phyloP scores from a whole-genome alignment of 2,113 vertebrate species.

The Xiphophorus hellerii region DNA sequence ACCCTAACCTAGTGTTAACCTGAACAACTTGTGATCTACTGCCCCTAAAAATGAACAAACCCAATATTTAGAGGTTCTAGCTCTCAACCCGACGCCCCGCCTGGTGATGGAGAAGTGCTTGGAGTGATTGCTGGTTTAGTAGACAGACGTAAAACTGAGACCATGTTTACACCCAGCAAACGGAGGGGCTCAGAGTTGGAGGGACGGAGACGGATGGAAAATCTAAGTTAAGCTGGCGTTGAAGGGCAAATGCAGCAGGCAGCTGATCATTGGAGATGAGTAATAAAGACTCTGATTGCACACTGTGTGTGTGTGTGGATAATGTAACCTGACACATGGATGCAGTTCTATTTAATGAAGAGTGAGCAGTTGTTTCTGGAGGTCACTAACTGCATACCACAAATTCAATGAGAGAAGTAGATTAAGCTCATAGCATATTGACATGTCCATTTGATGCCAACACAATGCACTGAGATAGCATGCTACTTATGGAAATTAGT shows the following conservation, averaged over 20 bases:
- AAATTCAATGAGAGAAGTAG: constrained; percentile 23
- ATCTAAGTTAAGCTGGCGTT: constrained; percentile 33
- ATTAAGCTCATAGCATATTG: background rate
- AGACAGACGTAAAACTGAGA: constrained; percentile 53
- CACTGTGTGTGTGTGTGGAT: background rate
- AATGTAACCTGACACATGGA: constrained; percentile 32
- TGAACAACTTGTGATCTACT: background rate
- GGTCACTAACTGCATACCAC: constrained; percentile 19
- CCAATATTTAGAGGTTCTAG: background rate
- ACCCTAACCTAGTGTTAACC: too few species aligned
- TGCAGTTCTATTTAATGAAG: constrained; percentile 42
- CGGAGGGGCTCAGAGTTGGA: constrained; percentile 17
- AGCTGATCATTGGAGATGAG: constrained; percentile 63
- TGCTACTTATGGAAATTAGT: background rate
- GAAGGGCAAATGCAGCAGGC: constrained; percentile 56
- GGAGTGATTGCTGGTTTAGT: background rate
- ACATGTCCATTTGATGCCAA: background rate
- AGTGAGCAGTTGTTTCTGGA: constrained; percentile 38
- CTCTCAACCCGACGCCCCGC: background rate
- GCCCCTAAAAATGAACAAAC: background rate
- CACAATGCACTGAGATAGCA: background rate
- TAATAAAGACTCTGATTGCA: constrained; percentile 47
- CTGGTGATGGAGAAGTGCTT: background rate
- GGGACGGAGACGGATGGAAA: constrained; percentile 48
- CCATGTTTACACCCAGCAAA: constrained; percentile 32